Conservation (phyloP, 2,113 vertebrate genomes). For the Nestor notabilis region DNA sequence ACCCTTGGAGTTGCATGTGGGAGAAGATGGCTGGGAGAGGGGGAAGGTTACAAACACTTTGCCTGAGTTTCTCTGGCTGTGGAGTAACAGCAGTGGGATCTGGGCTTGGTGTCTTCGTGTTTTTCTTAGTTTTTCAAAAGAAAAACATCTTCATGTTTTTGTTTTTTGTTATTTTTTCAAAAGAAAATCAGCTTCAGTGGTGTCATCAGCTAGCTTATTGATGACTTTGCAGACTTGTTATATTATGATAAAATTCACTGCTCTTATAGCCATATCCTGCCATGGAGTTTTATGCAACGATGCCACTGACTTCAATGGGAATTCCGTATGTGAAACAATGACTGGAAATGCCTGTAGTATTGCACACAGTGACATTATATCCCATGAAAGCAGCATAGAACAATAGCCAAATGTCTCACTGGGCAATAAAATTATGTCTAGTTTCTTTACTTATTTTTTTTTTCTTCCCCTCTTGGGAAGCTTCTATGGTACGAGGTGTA, state of each 20-base stretch:
- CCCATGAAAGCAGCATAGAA: constrained; percentile 20
- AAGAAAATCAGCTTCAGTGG: neutral
- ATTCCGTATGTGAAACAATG: neutral
- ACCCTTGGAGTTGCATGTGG: neutral
- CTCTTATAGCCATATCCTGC: neutral
- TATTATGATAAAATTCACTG: neutral
- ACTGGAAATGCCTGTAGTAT: constrained; percentile 23
- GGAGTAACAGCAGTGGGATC: neutral
- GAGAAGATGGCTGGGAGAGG: neutral
- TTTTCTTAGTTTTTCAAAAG: neutral
- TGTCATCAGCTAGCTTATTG: neutral
- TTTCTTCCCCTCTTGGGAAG: neutral
- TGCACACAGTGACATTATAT: neutral
- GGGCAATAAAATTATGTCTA: neutral
- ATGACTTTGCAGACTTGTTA: neutral
- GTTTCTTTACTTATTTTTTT: neutral
- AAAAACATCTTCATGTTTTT: neutral
- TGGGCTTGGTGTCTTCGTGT: neutral
- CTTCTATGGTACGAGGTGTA: neutral
- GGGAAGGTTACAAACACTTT: neutral
- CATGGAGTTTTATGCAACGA: neutral
- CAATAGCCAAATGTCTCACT: constrained; percentile 5
- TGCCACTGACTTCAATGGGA: neutral
- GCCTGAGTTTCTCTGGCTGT: neutral
- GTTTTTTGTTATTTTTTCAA: neutral